Evolutionary conservation across 2,888 invertebrate species (phyloP).

Genomic region (Eupithecia abbreviata): DNA sequence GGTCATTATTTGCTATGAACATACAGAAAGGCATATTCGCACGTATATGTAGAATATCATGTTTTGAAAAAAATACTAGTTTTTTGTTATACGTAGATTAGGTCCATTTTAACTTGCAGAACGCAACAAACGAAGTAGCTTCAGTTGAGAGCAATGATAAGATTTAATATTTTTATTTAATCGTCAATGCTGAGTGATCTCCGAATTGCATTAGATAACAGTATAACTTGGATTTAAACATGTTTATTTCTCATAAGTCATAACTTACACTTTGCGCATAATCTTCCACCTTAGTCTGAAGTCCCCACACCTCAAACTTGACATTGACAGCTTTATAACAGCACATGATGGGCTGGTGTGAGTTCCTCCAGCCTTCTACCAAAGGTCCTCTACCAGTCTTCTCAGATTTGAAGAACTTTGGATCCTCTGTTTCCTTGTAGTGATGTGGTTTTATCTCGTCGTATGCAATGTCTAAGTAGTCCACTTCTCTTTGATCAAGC

Average conservation of each 20-base stretch:
- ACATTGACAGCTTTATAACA: conserved; percentile 95
- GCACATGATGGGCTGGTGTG: conserved; percentile 93
- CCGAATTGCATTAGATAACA: not conserved
- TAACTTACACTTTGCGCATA: conserved; percentile 90
- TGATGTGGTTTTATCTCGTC: conserved; percentile 93
- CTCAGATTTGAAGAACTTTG: conserved; percentile 91
- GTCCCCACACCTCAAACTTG: conserved; percentile 96
- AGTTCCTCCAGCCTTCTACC: conserved; percentile 91
- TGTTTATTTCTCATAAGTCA: not conserved
- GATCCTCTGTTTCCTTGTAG: conserved; percentile 95
- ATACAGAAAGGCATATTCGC: too few species aligned
- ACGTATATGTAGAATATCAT: too few species aligned
- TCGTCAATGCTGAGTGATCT: too few species aligned
- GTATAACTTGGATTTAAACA: not conserved
- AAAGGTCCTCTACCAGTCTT: conserved; percentile 94
- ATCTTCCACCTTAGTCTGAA: conserved; percentile 94
- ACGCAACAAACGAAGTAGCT: too few species aligned
- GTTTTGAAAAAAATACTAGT: too few species aligned
- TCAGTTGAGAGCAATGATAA: too few species aligned
- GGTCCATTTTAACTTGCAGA: too few species aligned
- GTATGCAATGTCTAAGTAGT: conserved; percentile 93
- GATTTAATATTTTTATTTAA: too few species aligned
- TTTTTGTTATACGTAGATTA: too few species aligned
- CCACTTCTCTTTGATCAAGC: conserved; percentile 88
- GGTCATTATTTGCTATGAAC: too few species aligned